These are phyloP conservation scores for Drosophila tristis DNA, from an alignment of 1,140 invertebrate genomes.

Conservation along the genomic window DNA sequence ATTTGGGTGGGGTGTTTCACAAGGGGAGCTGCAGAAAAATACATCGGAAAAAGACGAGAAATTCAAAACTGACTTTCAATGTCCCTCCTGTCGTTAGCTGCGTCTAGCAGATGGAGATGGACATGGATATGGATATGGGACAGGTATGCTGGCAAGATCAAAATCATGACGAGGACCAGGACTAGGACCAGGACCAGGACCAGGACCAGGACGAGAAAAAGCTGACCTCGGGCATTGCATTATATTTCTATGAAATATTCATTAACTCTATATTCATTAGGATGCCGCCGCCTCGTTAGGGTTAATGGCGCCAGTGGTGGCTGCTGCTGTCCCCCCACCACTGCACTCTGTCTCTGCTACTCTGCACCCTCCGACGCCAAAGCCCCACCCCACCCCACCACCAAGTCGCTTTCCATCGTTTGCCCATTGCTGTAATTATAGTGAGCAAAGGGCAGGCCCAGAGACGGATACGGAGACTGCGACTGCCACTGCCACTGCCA, in stretches of 20 bases:
- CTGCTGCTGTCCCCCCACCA: too few species aligned
- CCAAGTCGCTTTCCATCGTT: slow-evolving; percentile 47
- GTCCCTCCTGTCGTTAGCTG: too few species aligned
- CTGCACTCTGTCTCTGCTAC: background rate
- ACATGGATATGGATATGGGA: too few species aligned
- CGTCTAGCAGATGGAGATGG: too few species aligned
- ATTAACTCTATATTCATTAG: slow-evolving; percentile 80
- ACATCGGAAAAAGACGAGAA: background rate
- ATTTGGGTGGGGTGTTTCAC: too few species aligned
- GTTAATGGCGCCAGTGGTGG: slow-evolving; percentile 65
- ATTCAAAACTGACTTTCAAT: background rate
- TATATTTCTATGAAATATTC: slow-evolving; percentile 69
- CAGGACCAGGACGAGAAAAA: slow-evolving; percentile 6
- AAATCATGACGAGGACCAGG: slow-evolving; percentile 4
- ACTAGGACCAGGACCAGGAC: too few species aligned
- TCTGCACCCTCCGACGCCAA: too few species aligned
- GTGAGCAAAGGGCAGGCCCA: slow-evolving; percentile 1
- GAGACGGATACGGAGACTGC: background rate
- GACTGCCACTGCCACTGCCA: background rate
- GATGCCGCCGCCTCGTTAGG: slow-evolving; percentile 70
- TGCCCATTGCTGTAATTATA: slow-evolving; percentile 42
- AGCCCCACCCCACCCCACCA: background rate
- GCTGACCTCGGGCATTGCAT: slow-evolving; percentile 34
- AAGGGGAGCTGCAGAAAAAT: too few species aligned
- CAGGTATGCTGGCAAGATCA: slow-evolving; percentile 25